phyloP scores from a whole-genome alignment of 2,888 invertebrate genomes.

The Gasteruption jaculator region DNA sequence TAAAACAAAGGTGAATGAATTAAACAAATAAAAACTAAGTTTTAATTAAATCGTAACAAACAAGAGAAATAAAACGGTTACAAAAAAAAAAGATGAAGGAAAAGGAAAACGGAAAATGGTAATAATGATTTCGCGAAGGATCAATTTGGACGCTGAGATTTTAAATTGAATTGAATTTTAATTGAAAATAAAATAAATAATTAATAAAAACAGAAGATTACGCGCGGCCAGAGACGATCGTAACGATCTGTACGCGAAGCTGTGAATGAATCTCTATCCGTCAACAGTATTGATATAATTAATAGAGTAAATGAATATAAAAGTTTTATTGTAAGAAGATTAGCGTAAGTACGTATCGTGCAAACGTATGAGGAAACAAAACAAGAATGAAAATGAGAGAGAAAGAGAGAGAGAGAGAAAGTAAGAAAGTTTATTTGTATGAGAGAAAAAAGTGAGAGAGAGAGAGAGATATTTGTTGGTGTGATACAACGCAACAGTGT shows the following conservation, averaged over 20 bases:
- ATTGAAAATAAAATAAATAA: conserved; percentile 22
- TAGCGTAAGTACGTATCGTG: conserved; percentile 47
- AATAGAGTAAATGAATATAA: conserved; percentile 51
- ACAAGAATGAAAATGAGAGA: not conserved
- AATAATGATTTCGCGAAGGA: no score
- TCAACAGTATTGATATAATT: conserved; percentile 53
- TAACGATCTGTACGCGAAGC: conserved; percentile 43
- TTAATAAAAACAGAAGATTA: conserved; percentile 35
- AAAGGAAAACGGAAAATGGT: no score
- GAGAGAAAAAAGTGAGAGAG: conserved; percentile 8
- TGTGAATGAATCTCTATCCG: conserved; percentile 53
- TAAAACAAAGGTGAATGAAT: no score
- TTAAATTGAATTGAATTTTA: no score
- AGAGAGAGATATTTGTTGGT: conserved; percentile 2
- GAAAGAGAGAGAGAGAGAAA: conserved; percentile 2
- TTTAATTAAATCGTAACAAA: no score
- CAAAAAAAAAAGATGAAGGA: no score
- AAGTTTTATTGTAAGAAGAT: conserved; percentile 45
- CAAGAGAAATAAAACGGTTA: no score
- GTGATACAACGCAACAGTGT: conserved; percentile 4
- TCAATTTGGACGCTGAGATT: no score
- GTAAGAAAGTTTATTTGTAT: conserved; percentile 8
- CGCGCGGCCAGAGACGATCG: conserved; percentile 42
- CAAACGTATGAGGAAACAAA: conserved; percentile 32
- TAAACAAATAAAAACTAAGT: no score